Evolutionary conservation across 2,797 vertebrate species (phyloP).

Genomic region (Sebastes oblongus): DNA sequence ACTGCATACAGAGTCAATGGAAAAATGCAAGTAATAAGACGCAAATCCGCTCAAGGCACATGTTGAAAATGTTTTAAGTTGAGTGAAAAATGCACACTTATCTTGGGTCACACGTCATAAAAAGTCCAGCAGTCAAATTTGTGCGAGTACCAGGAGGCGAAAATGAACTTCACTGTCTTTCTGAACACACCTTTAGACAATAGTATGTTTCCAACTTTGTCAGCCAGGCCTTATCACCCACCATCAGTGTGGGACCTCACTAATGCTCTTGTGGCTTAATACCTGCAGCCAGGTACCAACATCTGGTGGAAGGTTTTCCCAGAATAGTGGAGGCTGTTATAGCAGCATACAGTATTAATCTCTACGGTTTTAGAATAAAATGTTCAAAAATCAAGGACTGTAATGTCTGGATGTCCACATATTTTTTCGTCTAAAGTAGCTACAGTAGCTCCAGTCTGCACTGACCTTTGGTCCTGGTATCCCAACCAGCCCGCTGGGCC

Average conservation of each 20-base stretch:
- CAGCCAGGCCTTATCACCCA: too few relatives aligned
- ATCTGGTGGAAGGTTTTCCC: background rate
- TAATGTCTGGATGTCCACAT: background rate
- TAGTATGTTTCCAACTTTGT: too few relatives aligned
- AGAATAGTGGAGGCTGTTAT: background rate
- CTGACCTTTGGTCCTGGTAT: slow-evolving; percentile 78
- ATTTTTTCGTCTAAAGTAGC: too few relatives aligned
- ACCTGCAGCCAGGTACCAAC: background rate
- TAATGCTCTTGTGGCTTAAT: background rate
- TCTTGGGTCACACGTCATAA: background rate
- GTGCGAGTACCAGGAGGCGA: too few relatives aligned
- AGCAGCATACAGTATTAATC: background rate
- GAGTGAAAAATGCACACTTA: too few relatives aligned
- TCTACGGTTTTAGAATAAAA: background rate
- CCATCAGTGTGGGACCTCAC: background rate
- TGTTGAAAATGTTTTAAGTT: too few relatives aligned
- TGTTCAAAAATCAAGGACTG: background rate
- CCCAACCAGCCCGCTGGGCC: slow-evolving; percentile 65
- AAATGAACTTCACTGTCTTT: background rate
- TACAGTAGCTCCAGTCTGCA: background rate
- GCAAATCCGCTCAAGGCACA: background rate
- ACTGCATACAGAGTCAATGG: background rate
- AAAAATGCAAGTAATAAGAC: background rate
- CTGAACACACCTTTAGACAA: background rate
- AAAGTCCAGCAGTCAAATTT: background rate